A percentile compares a stretch with the other conserved stretches of the same genome.
These are phyloP conservation scores for Chiroxiphia lanceolata DNA, from an alignment of 2,797 vertebrate genomes.

Conservation along the genomic window DNA sequence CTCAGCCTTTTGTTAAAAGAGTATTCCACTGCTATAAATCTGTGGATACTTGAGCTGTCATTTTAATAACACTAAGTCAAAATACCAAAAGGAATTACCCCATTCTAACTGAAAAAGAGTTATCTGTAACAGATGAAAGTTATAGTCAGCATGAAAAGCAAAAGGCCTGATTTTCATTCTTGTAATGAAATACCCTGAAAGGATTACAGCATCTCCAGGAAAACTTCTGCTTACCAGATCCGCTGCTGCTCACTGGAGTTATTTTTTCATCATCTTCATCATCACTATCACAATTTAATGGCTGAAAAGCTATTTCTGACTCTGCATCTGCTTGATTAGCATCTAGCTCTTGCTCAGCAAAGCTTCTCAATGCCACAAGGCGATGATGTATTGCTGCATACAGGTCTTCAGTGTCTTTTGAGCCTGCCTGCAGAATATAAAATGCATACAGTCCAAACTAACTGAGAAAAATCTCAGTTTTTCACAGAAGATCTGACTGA, in stretches of 20 bases:
- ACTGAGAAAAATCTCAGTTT: not conserved
- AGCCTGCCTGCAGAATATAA: slow-evolving; percentile 70
- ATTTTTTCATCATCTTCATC: slow-evolving; percentile 64
- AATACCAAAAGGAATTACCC: not conserved
- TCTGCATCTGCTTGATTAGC: slow-evolving; percentile 28
- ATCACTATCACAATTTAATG: slow-evolving; percentile 71
- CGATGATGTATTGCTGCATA: slow-evolving; percentile 83
- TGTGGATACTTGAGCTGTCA: not conserved
- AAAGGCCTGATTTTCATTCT: not conserved
- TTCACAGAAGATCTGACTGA: not conserved
- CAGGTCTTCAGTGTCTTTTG: slow-evolving; percentile 76
- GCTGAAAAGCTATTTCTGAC: slow-evolving; percentile 48
- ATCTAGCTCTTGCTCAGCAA: slow-evolving; percentile 37
- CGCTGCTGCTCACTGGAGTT: slow-evolving; percentile 34
- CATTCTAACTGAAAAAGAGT: not conserved
- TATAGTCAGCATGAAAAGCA: not conserved
- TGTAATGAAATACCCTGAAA: not conserved
- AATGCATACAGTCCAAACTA: not conserved
- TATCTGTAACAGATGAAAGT: not conserved
- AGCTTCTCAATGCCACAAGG: slow-evolving; percentile 75
- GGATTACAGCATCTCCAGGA: not conserved
- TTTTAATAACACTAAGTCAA: not conserved
- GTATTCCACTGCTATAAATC: not conserved
- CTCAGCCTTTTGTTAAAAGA: not conserved
- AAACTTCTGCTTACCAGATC: slow-evolving; percentile 70